Base-by-base conservation (phyloP, 1,140 invertebrate genomes). In the Muscidifurax raptorellus region DNA sequence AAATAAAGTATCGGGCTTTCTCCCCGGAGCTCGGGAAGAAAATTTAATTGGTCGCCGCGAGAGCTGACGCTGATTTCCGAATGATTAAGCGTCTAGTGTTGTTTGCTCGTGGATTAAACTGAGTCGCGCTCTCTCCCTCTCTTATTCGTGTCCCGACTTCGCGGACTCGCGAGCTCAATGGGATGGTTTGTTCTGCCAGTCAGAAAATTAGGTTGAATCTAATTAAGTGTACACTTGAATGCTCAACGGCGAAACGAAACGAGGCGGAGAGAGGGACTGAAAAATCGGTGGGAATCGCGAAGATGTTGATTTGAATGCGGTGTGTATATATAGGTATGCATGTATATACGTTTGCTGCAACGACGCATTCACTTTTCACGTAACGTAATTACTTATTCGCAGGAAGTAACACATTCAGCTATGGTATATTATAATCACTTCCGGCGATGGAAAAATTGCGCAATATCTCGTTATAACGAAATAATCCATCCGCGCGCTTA, bases 211-310 rank as follows among this genome's bases (percentile, higher is more conserved):
- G 67, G 67, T 84, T 72, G 32, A 84, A 27, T 69, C 64, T 84
- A 84, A 79, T 59, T 79, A 44, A 83, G 64, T 15, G 77, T 67
- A 79, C 77, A 67, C 22, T 76, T 76, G 74, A 76, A 76, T 76
- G 30, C 75, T 47, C 75, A n/a, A 47, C 30, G 75, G 40, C 22
- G 22, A 36, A 44, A n/a, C 22, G 72, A 36, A n/a, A 40, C 7
- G 72, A 40, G 30, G 28, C 67, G 3, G 25, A 27, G 32, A 40
- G 9, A 40, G 36, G 36, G 52, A 18, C 18, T 59, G 52, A 59
- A 59, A 59, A 59, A 59, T 59, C 52, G 52, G 22, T 59, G 52
- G 52, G 52, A 59, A 59, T 59, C 52, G 52, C 32, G 72, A 77
- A 47, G 47, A 52, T 30, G 28, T 10, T 28, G 67, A 69, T 69